phyloP scores from a whole-genome alignment of 1,140 invertebrate species.

The Sycobia sp. region DNA sequence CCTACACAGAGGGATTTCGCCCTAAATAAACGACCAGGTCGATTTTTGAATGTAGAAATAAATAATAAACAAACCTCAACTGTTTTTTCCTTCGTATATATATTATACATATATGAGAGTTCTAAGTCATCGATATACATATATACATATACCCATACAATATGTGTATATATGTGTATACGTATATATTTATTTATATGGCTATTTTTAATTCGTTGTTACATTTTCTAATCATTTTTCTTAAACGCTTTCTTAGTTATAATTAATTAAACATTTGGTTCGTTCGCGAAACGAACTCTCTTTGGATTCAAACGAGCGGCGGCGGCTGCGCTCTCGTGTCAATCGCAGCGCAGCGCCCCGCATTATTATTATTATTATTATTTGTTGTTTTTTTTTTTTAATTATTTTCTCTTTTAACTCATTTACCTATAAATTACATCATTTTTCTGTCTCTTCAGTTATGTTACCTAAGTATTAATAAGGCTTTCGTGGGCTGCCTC shows the following conservation, averaged over 20 bases:
- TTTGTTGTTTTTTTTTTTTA: neutral
- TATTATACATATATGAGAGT: slow-evolving; percentile 11
- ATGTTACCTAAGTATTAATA: slow-evolving; percentile 31
- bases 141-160: too few relatives aligned
- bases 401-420: neutral
- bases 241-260: slow-evolving; percentile 13
- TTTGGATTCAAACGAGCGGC: slow-evolving; percentile 33
- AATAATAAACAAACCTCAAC: slow-evolving; percentile 22
- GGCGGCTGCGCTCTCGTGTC: slow-evolving; percentile 5
- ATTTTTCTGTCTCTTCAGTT: neutral
- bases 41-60: neutral
- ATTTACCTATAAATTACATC: slow-evolving; percentile 14
- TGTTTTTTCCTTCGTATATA: neutral
- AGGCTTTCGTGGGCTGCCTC: slow-evolving; percentile 32
- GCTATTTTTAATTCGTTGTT: slow-evolving; percentile 32
- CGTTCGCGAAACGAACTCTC: slow-evolving; percentile 19
- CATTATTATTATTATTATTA: too few relatives aligned
- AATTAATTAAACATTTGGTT: slow-evolving; percentile 18
- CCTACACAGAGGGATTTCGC: neutral
- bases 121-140: slow-evolving; percentile 25
- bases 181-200: too few relatives aligned
- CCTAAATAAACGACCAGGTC: neutral
- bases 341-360: slow-evolving; percentile 16
- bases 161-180: too few relatives aligned
- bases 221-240: neutral